A percentile compares a stretch with the other conserved stretches of the same genome.
These are phyloP conservation scores for Drosophila paracracens DNA, from an alignment of 2,888 invertebrate genomes.

Conservation along the genomic window DNA sequence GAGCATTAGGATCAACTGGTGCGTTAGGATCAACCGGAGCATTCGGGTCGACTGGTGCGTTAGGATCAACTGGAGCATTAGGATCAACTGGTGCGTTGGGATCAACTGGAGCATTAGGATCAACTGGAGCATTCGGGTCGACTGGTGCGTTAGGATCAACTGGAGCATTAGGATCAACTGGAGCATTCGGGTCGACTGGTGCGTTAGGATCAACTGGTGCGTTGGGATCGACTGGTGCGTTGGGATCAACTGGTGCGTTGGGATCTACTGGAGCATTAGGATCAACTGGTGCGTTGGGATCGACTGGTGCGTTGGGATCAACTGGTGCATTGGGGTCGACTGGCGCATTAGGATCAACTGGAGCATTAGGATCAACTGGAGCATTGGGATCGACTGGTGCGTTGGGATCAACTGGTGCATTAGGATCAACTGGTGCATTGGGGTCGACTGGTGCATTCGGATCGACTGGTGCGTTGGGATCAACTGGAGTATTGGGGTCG, in stretches of 20 bases:
- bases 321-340: rapidly evolving
- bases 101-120: neutral
- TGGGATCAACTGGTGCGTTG: neutral
- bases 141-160: neutral
- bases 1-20: rapidly evolving
- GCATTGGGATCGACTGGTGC: neutral
- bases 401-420: neutral
- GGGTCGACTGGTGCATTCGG: neutral
- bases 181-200: rapidly evolving
- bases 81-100: neutral
- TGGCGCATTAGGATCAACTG: neutral
- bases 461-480: rapidly evolving
- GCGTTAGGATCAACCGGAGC: neutral
- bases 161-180: neutral
- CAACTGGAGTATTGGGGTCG: rapidly evolving
- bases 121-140: rapidly evolving
- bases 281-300: rapidly evolving
- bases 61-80: neutral
- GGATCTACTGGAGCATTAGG: neutral
- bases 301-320: rapidly evolving
- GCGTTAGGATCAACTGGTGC: neutral
- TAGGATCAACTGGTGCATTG: rapidly evolving
- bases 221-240: neutral
- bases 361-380: rapidly evolving
- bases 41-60: rapidly evolving